phyloP scores from a whole-genome alignment of 2,113 vertebrate genomes.

The Aix galericulata region DNA sequence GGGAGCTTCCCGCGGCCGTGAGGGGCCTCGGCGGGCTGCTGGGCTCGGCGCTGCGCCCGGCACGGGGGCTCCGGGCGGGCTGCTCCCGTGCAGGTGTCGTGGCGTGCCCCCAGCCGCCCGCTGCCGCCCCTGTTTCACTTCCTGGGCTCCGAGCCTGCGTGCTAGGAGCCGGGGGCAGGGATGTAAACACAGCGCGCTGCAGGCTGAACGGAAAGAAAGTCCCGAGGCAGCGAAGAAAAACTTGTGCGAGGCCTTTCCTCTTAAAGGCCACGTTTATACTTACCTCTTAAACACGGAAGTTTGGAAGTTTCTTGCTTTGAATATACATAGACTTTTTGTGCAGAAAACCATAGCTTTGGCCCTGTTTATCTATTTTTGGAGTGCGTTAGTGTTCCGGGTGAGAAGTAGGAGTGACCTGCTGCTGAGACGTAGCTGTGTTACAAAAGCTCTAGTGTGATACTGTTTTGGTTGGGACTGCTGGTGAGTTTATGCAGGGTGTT shows the following conservation, averaged over 20 bases:
- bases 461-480: not conserved
- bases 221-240: not conserved
- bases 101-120: too few species aligned
- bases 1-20: too few species aligned
- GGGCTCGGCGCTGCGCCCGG: too few species aligned
- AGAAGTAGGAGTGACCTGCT: not conserved
- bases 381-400: accelerated
- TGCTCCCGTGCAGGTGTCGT: too few species aligned
- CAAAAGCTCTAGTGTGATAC: accelerated
- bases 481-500: not conserved
- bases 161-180: not conserved
- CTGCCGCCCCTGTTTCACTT: too few species aligned
- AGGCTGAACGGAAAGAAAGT: not conserved
- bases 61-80: too few species aligned
- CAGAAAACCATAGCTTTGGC: not conserved
- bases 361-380: not conserved
- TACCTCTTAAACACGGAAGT: not conserved
- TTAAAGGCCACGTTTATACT: not conserved
- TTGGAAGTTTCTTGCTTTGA: not conserved
- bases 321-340: not conserved
- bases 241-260: not conserved
- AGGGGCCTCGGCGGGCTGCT: too few species aligned
- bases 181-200: not conserved
- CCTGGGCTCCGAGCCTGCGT: too few species aligned
- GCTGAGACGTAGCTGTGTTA: not conserved